Evolutionary conservation across 2,113 vertebrate species (phyloP), one percentile per base, ranked within the genome.

Genomic region (Percopsis transmontana): DNA sequence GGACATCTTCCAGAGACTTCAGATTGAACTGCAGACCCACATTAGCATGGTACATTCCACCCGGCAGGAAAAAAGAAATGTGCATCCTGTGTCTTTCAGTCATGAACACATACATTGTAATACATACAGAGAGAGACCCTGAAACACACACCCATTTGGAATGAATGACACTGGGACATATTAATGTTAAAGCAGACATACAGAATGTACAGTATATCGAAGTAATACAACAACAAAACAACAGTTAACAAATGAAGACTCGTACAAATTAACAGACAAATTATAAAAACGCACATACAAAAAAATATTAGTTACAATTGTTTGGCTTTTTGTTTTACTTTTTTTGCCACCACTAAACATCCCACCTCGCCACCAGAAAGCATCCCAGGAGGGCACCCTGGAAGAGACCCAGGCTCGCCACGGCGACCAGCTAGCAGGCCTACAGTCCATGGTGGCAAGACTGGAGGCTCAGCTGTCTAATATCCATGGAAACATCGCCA

Each of bases 1-100:
- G 66, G 91, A 81, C 20, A 88, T 70, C 16, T 57, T 91, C 44
- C 93, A 95, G 80, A 93, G 77, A 62, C 71, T 95, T 66, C 88
- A 96, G 75, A 94, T 95, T 47, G 94, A 98, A 0, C 88, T 94
- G 1, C 93, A 97, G 76, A 91, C 92, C 58, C 83, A 91, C 65
- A 42, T 92, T 21, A 95, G 91, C 79, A 92, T 91, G 93, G 96
- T 96, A 89, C 2, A 67, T 41, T 21, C 38, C n/a, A 47, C n/a
- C n/a, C n/a, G n/a, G 21, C 15, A 27, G 2, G 9, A 14, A 40
- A 39, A 15, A 57, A 18, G n/a, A 50, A 50, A 47, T 6, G 5
- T 33, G 5, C 27, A 33, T 33, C 27, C 27, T 52, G 18, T 50
- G n/a, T 3, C 50, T 52, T 33, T 33, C 27, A 33, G 27, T n/a